A percentile compares a stretch with the other conserved stretches of the same genome.
Evolutionary conservation across 2,113 vertebrate species (phyloP).

Genomic region (Limanda limanda): DNA sequence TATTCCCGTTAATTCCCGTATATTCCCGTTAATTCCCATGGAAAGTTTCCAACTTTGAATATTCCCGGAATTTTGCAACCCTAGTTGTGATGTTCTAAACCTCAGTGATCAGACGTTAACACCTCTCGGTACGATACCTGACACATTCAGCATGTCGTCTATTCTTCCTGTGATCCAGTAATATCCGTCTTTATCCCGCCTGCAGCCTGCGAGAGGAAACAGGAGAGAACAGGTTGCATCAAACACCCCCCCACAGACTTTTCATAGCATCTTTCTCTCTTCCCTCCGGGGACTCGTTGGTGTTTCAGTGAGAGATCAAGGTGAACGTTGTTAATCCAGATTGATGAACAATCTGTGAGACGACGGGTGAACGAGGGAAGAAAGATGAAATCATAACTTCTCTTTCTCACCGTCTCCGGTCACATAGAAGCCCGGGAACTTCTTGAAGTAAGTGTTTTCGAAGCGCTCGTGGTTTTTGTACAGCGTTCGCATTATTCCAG

Average conservation of each 20-base stretch:
- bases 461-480: constrained; percentile 83
- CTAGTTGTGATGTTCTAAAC: background rate
- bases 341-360: background rate
- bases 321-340: background rate
- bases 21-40: too few species aligned
- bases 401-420: constrained; percentile 84
- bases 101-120: background rate
- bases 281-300: background rate
- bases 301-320: constrained; percentile 4
- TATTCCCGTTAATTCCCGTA: too few species aligned
- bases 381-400: background rate
- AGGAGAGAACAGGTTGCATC: constrained; percentile 19
- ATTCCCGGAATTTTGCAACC: too few species aligned
- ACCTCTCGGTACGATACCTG: constrained; percentile 69
- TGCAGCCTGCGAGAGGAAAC: constrained; percentile 78
- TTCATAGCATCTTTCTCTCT: background rate
- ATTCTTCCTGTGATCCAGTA: constrained; percentile 88
- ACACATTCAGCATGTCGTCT: constrained; percentile 88
- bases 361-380: background rate
- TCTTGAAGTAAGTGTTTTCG: constrained; percentile 85
- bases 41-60: too few species aligned
- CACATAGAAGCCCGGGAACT: constrained; percentile 86
- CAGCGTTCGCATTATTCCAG: constrained; percentile 85
- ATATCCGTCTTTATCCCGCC: constrained; percentile 86
- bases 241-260: background rate